Percentiles rank a stretch among this genome's conserved stretches.
phyloP scores from a whole-genome alignment of 2,888 invertebrate species.

The Merodon equestris region DNA sequence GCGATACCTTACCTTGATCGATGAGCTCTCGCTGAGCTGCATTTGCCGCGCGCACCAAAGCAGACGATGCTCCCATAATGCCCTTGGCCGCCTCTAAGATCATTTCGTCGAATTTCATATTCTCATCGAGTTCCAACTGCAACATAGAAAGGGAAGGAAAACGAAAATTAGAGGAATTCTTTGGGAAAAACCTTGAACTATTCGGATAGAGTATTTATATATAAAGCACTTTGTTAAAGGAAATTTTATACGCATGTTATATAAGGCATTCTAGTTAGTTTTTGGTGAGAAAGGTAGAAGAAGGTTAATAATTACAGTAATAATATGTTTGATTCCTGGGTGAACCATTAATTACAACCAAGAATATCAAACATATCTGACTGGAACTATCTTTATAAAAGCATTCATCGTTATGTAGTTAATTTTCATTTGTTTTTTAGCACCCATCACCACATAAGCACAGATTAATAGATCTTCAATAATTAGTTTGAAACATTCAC shows the following conservation, averaged over 20 bases:
- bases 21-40: conserved; percentile 98
- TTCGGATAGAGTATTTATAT: background rate
- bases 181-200: background rate
- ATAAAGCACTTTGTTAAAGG: conserved; percentile 24
- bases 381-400: conserved; percentile 80
- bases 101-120: conserved; percentile 99
- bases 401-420: conserved; percentile 60
- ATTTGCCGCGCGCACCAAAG: conserved; percentile 96
- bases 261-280: conserved; percentile 72
- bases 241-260: conserved; percentile 16
- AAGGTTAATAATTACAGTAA: conserved; percentile 83
- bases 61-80: conserved; percentile 97
- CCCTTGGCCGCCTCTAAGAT: conserved; percentile 98
- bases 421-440: conserved; percentile 23
- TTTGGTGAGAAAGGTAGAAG: conserved; percentile 70
- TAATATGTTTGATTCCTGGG: conserved; percentile 99
- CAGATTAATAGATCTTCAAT: conserved; percentile 4
- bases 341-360: conserved; percentile 94
- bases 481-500: conserved; percentile 39
- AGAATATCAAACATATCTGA: conserved; percentile 99
- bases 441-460: conserved; percentile 50
- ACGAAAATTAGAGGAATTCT: conserved; percentile 13
- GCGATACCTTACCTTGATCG: conserved; percentile 91
- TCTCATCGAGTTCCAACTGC: conserved; percentile 84
- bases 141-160: conserved; percentile 21